Evolutionary conservation across 2,888 invertebrate species (phyloP), one percentile per base, ranked within the genome.

Genomic region (Lepas anatifera): DNA sequence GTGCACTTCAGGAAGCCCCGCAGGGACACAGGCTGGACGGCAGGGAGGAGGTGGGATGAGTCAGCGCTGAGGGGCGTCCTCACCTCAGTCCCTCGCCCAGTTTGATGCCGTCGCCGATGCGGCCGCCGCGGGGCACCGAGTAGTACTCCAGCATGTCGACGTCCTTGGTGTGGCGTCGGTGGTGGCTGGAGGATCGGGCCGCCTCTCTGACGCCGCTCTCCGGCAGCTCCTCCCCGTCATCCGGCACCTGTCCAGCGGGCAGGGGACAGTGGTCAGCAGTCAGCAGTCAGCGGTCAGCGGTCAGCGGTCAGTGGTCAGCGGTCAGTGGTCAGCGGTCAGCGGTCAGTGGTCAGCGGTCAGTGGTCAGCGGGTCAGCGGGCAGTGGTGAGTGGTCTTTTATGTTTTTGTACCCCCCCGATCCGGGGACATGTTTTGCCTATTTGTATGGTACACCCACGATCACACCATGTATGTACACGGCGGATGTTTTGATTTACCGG

Each of bases 101-200:
- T 77, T 89, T 86, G 77, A 89, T 86, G 75, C 92, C 92, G 78
- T 90, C 87, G 76, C 89, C 88, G 79, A 91, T 83, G 79, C 75
- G 75, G 48, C 74, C 76, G 70, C 77, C 76, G 70, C 75, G 75
- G 11, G 78, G 77, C 25, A 77, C 75, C 11, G 76, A 75, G 46
- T 77, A 72, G 73, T 90, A 88, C 80, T 92, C 92, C 68, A 92
- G 90, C 78, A 88, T 70, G 71, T 88, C 88, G 80, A 92, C 90
- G 78, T 90, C 88, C 70, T 90, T 85, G 77, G 86, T 87, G 78
- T 91, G 88, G 69, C 86, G 83, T 79, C 84, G 87, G 72, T 73
- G 71, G 70, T 72, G 73, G 27, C 52, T 66, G 29, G 73, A 70
- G 50, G 70, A 68, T 11, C 70, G 69, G 22, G 68, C 73, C 73